A percentile compares a stretch with the other conserved stretches of the same genome.
These are phyloP conservation scores for Tethea ocularis DNA, from an alignment of 2,888 invertebrate species.

Conservation along the genomic window DNA sequence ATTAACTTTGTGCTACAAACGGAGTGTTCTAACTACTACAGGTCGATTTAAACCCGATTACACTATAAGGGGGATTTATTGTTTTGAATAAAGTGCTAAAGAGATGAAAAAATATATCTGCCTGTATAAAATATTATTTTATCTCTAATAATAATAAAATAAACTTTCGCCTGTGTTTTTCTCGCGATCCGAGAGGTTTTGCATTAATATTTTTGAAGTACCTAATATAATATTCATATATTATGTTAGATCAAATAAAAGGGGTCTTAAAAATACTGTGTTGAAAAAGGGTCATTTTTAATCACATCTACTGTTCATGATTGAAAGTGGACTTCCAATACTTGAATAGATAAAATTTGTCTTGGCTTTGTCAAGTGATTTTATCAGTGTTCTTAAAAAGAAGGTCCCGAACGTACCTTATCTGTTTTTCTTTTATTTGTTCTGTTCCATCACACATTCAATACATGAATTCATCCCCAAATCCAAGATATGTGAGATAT, in stretches of 20 bases:
- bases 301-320: no score
- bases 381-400: no score
- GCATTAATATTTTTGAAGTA: no score
- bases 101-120: background rate
- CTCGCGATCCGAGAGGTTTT: background rate
- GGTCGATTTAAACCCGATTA: constrained; percentile 41
- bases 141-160: background rate
- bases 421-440: background rate
- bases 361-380: no score
- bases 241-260: no score
- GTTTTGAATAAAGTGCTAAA: background rate
- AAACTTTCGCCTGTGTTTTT: background rate
- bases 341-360: no score
- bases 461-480: constrained; percentile 4
- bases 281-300: no score
- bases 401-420: no score
- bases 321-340: no score
- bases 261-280: no score
- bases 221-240: no score
- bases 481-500: constrained; percentile 6
- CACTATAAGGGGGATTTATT: constrained; percentile 7
- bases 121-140: background rate
- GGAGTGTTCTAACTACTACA: constrained; percentile 26
- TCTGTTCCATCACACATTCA: constrained; percentile 3
- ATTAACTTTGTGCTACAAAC: constrained; percentile 39